A percentile compares a stretch with the other conserved stretches of the same genome.
phyloP scores from a whole-genome alignment of 2,888 invertebrate species.

The Synergus laeviventris region DNA sequence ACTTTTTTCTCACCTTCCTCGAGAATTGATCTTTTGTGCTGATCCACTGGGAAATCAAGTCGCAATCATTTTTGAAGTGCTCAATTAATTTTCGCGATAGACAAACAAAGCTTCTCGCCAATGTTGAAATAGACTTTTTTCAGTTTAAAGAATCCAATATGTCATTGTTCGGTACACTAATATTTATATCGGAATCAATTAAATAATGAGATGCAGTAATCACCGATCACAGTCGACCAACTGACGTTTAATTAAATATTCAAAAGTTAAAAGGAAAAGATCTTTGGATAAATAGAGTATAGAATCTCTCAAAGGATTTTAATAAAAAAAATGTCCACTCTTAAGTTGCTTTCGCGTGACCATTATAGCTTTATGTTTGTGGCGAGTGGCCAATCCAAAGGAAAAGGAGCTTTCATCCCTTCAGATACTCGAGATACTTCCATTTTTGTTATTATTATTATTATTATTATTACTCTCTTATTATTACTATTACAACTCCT shows the following conservation, averaged over 20 bases:
- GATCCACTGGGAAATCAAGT: slow-evolving; percentile 38
- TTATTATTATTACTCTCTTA: neutral
- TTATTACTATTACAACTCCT: neutral
- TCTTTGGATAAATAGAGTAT: neutral
- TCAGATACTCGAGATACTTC: neutral
- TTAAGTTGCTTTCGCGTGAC: neutral
- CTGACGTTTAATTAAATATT: neutral
- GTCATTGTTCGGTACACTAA: neutral
- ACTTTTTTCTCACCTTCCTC: slow-evolving; percentile 26
- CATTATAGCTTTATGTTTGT: neutral
- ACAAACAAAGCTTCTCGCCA: slow-evolving; percentile 23
- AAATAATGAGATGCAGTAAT: neutral
- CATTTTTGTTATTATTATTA: neutral
- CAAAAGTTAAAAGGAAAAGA: neutral
- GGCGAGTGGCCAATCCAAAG: neutral
- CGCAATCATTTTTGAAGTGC: slow-evolving; percentile 16
- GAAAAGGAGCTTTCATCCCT: neutral
- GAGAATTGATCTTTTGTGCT: slow-evolving; percentile 30
- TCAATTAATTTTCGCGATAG: slow-evolving; percentile 34
- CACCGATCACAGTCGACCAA: neutral
- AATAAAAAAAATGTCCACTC: neutral
- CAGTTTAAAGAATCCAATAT: neutral
- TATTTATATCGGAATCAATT: neutral
- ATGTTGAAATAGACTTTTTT: slow-evolving; percentile 16
- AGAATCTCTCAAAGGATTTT: neutral